Conservation (phyloP, 2,113 vertebrate species). For the Paedocypris sp. region DNA sequence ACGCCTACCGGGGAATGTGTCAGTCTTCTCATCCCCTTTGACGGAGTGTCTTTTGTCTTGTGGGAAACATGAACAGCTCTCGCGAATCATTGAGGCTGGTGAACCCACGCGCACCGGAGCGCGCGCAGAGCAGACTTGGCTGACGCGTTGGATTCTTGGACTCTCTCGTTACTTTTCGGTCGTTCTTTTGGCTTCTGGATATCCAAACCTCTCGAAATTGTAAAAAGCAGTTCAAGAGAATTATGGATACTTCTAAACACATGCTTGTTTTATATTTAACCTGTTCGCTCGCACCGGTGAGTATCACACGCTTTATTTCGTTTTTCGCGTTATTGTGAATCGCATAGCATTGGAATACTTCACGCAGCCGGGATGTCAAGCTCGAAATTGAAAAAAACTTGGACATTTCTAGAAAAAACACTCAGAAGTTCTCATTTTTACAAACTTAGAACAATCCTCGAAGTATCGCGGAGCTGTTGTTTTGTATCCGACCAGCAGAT, state of each 20-base stretch:
- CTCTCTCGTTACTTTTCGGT: background rate
- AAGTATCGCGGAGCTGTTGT: too few relatives aligned
- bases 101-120: background rate
- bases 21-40: background rate
- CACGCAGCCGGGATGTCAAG: too few relatives aligned
- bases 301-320: background rate
- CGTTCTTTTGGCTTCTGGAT: background rate
- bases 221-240: background rate
- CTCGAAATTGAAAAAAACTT: too few relatives aligned
- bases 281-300: slow-evolving; percentile 30
- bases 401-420: too few relatives aligned
- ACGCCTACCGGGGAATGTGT: background rate
- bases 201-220: too few relatives aligned
- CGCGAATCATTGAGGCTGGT: background rate
- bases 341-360: background rate
- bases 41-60: background rate
- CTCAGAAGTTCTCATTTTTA: too few relatives aligned
- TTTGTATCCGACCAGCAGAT: too few relatives aligned
- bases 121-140: background rate
- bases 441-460: too few relatives aligned
- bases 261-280: slow-evolving; percentile 7
- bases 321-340: background rate
- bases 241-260: background rate
- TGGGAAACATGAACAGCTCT: background rate
- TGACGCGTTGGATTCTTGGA: background rate